Evolutionary conservation across 2,888 invertebrate species (phyloP).

Genomic region (Bembecia ichneumoniformis): DNA sequence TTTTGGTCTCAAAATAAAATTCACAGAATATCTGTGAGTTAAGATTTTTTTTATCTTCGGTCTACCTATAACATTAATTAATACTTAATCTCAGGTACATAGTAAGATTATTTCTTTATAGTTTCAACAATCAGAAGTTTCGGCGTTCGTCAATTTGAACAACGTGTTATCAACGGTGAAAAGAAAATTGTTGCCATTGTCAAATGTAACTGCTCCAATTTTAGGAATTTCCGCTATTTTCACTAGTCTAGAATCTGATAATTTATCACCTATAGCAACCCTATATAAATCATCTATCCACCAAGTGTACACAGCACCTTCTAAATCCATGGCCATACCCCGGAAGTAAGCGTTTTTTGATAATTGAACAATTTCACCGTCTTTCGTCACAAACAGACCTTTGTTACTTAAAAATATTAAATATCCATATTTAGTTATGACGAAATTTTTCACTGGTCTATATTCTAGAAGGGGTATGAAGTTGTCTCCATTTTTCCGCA

Average conservation of each 20-base stretch:
- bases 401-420: constrained; percentile 36
- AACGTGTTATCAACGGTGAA: constrained; percentile 37
- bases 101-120: not conserved
- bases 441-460: constrained; percentile 38
- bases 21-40: too few species aligned
- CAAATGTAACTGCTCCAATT: constrained; percentile 50
- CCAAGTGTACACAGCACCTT: constrained; percentile 48
- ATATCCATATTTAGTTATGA: constrained; percentile 41
- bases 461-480: constrained; percentile 35
- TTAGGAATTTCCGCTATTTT: constrained; percentile 32
- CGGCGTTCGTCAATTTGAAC: constrained; percentile 23
- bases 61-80: too few species aligned
- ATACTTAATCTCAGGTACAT: too few species aligned
- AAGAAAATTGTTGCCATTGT: constrained; percentile 46
- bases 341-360: constrained; percentile 49
- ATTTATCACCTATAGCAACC: constrained; percentile 30
- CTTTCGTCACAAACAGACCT: constrained; percentile 42
- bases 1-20: too few species aligned
- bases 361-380: constrained; percentile 24
- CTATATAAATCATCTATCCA: constrained; percentile 58
- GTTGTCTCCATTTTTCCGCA: constrained; percentile 38
- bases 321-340: constrained; percentile 45
- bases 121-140: constrained; percentile 2
- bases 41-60: too few species aligned
- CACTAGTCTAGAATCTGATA: constrained; percentile 31